Base-by-base conservation (phyloP, 2,888 invertebrate species). In the Scrobipalpa costella region DNA sequence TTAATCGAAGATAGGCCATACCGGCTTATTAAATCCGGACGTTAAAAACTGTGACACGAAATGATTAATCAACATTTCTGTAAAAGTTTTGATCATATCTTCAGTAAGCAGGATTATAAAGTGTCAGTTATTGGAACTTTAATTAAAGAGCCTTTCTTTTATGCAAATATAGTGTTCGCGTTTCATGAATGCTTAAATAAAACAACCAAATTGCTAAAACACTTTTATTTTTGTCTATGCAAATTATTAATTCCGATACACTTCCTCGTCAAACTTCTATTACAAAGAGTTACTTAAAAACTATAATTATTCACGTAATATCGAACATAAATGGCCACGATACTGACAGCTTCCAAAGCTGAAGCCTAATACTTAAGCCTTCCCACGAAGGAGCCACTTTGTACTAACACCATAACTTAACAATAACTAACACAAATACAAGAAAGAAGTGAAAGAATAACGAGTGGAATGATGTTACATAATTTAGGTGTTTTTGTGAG, bases 221-320 rank as follows among this genome's bases (percentile, higher is more conserved):
- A 85, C 86, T 83, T 90, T 90, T 88, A 90, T 88, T 90, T 84
- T 90, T 84, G 80, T 84, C 85, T 88, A 88, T 85, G 78, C 83
- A 84, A 83, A 80, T 85, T 73, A 85, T 83, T 78, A 74, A 79
- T 79, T 81, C 76, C 78, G 77, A 81, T 88, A 87, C 85, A 87
- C 73, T 79, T 81, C 73, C 78, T 83, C 76, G 77, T 84, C 79
- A 82, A 84, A 75, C 74, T 79, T 81, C 81, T 71, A 81, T 80
- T 84, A 82, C 79, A 82, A 81, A 81, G 78, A 82, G 78, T 81
- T 76, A 78, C 84, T 85, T 87, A 87, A 71, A 76, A 65, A 78
- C 81, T 84, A 86, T 72, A 49, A 77, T 74, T 79, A 81, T 74
- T 81, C 79, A 81, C 77, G 79, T 77, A 82, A 86, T 83, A 87